These are phyloP conservation scores for Acholoe squamosa DNA, from an alignment of 2,888 invertebrate species.

Conservation along the genomic window DNA sequence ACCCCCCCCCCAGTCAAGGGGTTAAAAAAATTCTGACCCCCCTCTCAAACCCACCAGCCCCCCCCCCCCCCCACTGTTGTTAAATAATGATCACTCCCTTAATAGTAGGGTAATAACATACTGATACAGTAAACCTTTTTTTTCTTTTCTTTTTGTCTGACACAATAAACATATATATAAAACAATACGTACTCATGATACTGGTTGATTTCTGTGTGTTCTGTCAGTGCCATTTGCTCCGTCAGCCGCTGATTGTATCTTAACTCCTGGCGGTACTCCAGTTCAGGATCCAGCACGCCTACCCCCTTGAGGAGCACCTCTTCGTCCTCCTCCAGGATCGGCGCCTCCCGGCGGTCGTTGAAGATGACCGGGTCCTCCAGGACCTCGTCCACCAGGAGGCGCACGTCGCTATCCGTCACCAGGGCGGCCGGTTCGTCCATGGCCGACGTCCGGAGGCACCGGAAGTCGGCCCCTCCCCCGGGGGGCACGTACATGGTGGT, in stretches of 20 bases:
- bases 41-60: no score
- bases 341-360: slow-evolving; percentile 56
- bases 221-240: background rate
- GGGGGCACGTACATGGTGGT: slow-evolving; percentile 37
- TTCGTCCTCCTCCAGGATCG: slow-evolving; percentile 52
- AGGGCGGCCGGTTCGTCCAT: slow-evolving; percentile 60
- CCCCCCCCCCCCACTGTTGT: no score
- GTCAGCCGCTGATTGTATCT: slow-evolving; percentile 33
- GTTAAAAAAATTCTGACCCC: no score
- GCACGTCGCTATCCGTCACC: slow-evolving; percentile 54
- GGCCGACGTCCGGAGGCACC: slow-evolving; percentile 44
- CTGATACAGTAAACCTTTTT: no score
- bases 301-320: slow-evolving; percentile 42
- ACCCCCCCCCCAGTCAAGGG: no score
- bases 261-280: slow-evolving; percentile 42
- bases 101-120: no score
- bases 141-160: no score
- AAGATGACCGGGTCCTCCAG: slow-evolving; percentile 61
- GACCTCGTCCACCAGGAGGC: slow-evolving; percentile 57
- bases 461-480: slow-evolving; percentile 27
- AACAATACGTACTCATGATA: background rate
- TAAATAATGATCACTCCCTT: no score
- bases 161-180: no score
- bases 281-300: slow-evolving; percentile 39
- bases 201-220: background rate